Evolutionary conservation across 1,140 invertebrate species (phyloP), one percentile per base, ranked within the genome.

Genomic region (Arctopsyche grandis): DNA sequence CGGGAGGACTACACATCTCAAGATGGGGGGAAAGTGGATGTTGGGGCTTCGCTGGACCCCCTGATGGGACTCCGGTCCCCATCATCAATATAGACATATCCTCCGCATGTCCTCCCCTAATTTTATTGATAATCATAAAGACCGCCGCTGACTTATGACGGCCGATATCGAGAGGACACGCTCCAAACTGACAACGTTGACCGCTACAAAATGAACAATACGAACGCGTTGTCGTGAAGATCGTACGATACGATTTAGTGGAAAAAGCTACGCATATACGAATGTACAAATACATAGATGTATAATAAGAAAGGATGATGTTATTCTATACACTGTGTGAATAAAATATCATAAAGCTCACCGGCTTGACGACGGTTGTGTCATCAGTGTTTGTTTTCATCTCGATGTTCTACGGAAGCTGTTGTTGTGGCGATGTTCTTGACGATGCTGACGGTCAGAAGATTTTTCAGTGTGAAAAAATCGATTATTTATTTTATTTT

Each of bases 51-150:
- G 26, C 16, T 7, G 69, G 43, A 10, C 75, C 43, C 76, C 38
- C 58, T 58, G 56, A 52, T 22, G 69, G 48, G 24, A 69, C 48
- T 69, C 60, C 44, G 52, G 69, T 60, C 69, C 75, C 70, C 43
- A 69, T 26, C 70, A 77, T 77, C 75, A 71, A 80, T 80, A 80
- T 80, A 80, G 79, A 80, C 79, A 80, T 80, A 74, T 80, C 44
- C 66, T 52, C 10, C 48, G 77, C 75, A 80, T 80, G 46, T 80
- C 44, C 66, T 52, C 10, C 48, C 75, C 79, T 80, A 80, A 80
- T 80, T 80, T 80, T 80, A 70, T 77, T 74, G 77, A 77, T 77
- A 77, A 77, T 69, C 43, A 1, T 52, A 48, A 22, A 16, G 21
- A 7, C 43, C 3, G 22, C 43, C 7, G 16, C 22, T 74, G 70